phyloP scores from a whole-genome alignment of 2,888 invertebrate genomes.

The Lasius platythorax region DNA sequence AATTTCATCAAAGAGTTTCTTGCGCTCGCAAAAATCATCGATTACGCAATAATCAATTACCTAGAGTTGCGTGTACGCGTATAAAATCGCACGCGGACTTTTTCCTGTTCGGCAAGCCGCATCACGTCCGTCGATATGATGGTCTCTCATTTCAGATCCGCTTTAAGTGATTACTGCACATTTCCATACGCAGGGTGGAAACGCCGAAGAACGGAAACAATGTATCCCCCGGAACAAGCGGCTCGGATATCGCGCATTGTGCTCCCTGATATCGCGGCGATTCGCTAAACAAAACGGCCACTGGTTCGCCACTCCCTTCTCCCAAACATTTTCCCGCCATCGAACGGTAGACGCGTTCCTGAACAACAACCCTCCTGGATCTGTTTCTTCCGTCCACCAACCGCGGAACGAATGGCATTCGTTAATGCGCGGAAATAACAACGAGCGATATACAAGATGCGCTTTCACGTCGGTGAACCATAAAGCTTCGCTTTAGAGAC shows the following conservation, averaged over 20 bases:
- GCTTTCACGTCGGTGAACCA: slow-evolving; percentile 21
- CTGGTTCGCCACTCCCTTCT: slow-evolving; percentile 20
- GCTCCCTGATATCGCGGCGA: slow-evolving; percentile 40
- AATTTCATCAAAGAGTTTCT: not conserved
- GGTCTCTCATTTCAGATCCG: slow-evolving; percentile 39
- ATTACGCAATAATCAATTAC: not conserved
- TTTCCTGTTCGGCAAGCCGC: not conserved
- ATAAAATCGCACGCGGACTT: not conserved
- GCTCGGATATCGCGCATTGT: slow-evolving; percentile 46
- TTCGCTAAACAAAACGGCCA: slow-evolving; percentile 52
- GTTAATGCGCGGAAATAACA: slow-evolving; percentile 42
- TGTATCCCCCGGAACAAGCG: slow-evolving; percentile 40
- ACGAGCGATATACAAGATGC: slow-evolving; percentile 20
- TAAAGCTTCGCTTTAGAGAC: not conserved
- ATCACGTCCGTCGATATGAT: not conserved
- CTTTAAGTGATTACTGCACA: slow-evolving; percentile 51
- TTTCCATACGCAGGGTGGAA: slow-evolving; percentile 39
- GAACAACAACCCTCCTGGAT: slow-evolving; percentile 4
- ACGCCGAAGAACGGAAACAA: slow-evolving; percentile 49
- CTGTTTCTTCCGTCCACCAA: slow-evolving; percentile 9
- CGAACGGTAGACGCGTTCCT: not conserved
- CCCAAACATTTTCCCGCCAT: not conserved
- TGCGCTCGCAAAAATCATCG: not conserved
- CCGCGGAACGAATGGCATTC: slow-evolving; percentile 35
- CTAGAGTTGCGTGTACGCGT: too few species aligned